These are phyloP conservation scores for Agonopterix arenella DNA, from an alignment of 2,888 invertebrate species.

Conservation along the genomic window DNA sequence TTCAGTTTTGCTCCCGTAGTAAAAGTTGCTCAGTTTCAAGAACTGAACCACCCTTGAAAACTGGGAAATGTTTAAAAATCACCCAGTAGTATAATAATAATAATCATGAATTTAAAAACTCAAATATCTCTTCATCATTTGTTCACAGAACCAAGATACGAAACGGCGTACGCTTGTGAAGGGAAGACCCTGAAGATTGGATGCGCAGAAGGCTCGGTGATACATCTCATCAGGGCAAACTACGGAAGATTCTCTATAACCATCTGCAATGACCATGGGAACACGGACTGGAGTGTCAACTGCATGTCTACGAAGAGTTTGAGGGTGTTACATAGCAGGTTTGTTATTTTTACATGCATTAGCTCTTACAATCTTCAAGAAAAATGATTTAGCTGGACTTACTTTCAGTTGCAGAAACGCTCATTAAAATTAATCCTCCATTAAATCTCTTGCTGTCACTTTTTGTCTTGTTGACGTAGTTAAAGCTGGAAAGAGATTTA, in stretches of 20 bases:
- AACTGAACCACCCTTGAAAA: too few species aligned
- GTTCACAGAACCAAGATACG: conserved; percentile 86
- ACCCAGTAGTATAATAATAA: too few species aligned
- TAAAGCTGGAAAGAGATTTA: too few species aligned
- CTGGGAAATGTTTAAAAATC: too few species aligned
- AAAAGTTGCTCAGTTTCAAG: too few species aligned
- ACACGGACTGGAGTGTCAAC: conserved; percentile 97
- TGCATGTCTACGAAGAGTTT: conserved; percentile 95
- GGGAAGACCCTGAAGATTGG: conserved; percentile 92
- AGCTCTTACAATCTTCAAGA: not conserved
- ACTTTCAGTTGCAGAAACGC: too few species aligned
- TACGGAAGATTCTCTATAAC: conserved; percentile 96
- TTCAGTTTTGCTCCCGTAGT: too few species aligned
- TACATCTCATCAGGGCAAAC: conserved; percentile 94
- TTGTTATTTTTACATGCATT: not conserved
- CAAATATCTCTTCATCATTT: conserved; percentile 16
- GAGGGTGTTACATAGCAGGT: conserved; percentile 93
- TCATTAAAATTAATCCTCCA: too few species aligned
- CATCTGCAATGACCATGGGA: conserved; percentile 96
- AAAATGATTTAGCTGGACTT: too few species aligned
- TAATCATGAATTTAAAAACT: not conserved
- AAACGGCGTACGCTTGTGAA: conserved; percentile 96
- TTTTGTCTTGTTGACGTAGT: too few species aligned
- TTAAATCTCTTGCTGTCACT: too few species aligned
- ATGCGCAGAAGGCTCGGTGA: conserved; percentile 92